Conservation (phyloP, 2,888 invertebrate genomes). For the Amiota communis region DNA sequence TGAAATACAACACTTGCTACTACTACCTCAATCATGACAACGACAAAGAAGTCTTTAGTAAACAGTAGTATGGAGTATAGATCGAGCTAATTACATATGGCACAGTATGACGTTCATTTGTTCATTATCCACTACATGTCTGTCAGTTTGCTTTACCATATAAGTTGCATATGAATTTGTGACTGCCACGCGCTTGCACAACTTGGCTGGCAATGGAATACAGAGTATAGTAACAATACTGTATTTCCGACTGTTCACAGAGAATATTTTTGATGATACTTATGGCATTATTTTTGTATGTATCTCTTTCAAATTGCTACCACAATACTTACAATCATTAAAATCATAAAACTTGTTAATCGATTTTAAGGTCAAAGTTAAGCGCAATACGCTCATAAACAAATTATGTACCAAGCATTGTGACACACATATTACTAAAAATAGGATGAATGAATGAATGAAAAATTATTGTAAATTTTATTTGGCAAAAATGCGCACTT, state of each 20-base stretch:
- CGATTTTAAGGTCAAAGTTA: conserved; percentile 58
- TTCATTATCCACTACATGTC: neutral
- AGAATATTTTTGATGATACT: too few relatives aligned
- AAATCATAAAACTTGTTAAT: too few relatives aligned
- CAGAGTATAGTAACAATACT: neutral
- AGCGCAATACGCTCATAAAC: conserved; percentile 61
- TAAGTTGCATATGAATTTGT: neutral
- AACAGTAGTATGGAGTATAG: too few relatives aligned
- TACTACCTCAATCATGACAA: neutral
- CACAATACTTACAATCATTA: too few relatives aligned
- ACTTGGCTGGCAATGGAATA: neutral
- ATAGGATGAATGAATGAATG: conserved; percentile 13
- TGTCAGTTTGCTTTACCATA: neutral
- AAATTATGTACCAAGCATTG: conserved; percentile 43
- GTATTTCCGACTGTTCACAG: too few relatives aligned
- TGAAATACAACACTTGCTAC: neutral
- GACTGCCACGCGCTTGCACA: conserved; percentile 6
- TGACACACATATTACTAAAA: neutral
- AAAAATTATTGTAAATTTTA: neutral
- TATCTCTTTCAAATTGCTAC: too few relatives aligned
- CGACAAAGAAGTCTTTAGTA: too few relatives aligned
- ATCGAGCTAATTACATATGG: too few relatives aligned
- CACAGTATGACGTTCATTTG: neutral
- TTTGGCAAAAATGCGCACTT: conserved; percentile 57
- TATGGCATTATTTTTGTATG: too few relatives aligned